phyloP scores from a whole-genome alignment of 1,140 invertebrate genomes.

The Drosophila lini region DNA sequence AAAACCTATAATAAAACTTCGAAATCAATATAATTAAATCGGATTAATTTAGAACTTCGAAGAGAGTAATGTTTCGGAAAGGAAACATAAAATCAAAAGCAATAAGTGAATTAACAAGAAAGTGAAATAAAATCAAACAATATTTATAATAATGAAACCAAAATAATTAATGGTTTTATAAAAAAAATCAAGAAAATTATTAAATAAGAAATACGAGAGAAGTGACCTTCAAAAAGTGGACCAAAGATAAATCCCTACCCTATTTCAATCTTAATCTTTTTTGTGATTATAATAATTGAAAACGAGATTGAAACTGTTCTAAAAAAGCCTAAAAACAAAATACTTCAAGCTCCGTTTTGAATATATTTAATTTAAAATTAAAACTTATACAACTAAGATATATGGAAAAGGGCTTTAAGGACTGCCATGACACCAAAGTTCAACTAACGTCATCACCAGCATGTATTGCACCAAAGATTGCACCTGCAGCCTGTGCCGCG shows the following conservation, averaged over 20 bases:
- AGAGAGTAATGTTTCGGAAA: not conserved
- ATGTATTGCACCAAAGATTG: constrained; percentile 85
- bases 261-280: not conserved
- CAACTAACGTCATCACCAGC: constrained; percentile 12
- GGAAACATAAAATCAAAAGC: not conserved
- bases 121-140: not conserved
- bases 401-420: constrained; percentile 4
- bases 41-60: not conserved
- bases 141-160: not conserved
- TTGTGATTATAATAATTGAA: not conserved
- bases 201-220: not conserved
- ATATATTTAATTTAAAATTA: not conserved
- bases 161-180: too few species aligned
- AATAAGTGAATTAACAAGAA: not conserved
- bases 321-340: not conserved
- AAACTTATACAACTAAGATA: not conserved
- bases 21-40: not conserved
- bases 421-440: constrained; percentile 67
- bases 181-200: too few species aligned
- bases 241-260: not conserved
- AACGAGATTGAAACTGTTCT: not conserved
- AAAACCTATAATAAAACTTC: not conserved
- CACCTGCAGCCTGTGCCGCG: constrained; percentile 85
- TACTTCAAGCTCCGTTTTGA: not conserved
- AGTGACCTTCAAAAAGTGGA: not conserved